Evolutionary conservation across 1,140 invertebrate species (phyloP), one percentile per base, ranked within the genome.

Genomic region (Drosophila athabasca): DNA sequence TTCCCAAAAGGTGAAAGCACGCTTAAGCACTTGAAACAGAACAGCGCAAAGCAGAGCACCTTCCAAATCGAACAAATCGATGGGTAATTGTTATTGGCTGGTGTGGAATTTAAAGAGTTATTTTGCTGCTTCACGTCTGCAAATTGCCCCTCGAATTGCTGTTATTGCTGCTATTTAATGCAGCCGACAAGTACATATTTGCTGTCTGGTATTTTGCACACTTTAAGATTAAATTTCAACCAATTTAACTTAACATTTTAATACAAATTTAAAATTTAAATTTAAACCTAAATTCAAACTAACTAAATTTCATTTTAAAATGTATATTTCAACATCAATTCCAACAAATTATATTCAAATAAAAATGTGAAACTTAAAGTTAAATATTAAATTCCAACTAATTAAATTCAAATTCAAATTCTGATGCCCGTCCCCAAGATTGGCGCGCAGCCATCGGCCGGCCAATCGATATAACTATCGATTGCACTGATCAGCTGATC

Each of bases 401-500:
- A 4, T 11, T 35, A 4, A 9, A 11, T 35, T 35, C 3, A 35
- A 39, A 39, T 39, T 39, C 35, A 39, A 39, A 39, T 39, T 39
- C 11, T 39, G 11, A 4, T 13, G 11, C 35, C 8, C 35, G 11
- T 35, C 31, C 9, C 31, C 3, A 11, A 11, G 9, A 11, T 9
- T 35, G 31, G 31, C 35, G 7, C 17, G 45, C 19, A 46, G 8
- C 4, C 49, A 49, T 15, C n/a, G 15, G 11, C 13, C 3, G 9
- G 17, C 17, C 22, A 15, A 8, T 5, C 57, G 54, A 64, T 57
- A 22, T 58, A 78, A 83, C 75, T 61, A 78, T 87, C 75, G 83
- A 69, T 76, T 52, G 1, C 9, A 6, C 41, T 71, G 75, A 88
- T 82, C 83, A 87, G 82, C 83, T 88, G 78, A 87, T 87, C 82